Conservation (phyloP, 2,113 vertebrate genomes). For the Nycticorax nycticorax region DNA sequence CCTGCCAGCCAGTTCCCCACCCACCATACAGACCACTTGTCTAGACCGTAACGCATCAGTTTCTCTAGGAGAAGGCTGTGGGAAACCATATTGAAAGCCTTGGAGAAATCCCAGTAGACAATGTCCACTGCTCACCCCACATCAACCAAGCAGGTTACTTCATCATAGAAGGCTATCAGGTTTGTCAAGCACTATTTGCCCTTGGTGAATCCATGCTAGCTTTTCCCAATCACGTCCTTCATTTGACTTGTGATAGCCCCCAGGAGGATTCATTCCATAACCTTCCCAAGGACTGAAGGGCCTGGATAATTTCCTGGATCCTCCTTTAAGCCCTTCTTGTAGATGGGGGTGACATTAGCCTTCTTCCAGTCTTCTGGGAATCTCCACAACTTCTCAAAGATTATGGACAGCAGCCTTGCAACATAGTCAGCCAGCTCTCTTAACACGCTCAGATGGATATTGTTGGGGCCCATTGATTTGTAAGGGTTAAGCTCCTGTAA, state of each 20-base stretch:
- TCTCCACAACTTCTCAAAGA: not conserved
- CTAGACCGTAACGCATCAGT: not conserved
- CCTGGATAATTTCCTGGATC: not conserved
- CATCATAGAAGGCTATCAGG: not conserved
- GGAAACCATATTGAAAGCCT: not conserved
- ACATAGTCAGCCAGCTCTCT: not conserved
- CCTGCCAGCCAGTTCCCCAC: not conserved
- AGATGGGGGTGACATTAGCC: not conserved
- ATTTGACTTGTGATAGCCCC: not conserved
- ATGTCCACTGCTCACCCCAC: not conserved
- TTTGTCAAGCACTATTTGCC: not conserved
- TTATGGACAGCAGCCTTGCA: not conserved
- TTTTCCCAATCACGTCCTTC: not conserved
- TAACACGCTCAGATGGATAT: not conserved
- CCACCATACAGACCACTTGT: not conserved
- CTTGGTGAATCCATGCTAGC: not conserved
- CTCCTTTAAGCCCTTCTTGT: not conserved
- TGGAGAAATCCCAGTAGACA: not conserved
- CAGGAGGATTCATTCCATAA: not conserved
- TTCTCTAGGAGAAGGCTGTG: not conserved
- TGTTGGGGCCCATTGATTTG: not conserved
- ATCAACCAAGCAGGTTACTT: not conserved
- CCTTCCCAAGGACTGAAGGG: not conserved
- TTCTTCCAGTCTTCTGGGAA: not conserved
- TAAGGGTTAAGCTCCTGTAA: not conserved